Evolutionary conservation across 2,888 invertebrate genomes (phyloP).

Genomic region (Stenoptilia bipunctidactyla): DNA sequence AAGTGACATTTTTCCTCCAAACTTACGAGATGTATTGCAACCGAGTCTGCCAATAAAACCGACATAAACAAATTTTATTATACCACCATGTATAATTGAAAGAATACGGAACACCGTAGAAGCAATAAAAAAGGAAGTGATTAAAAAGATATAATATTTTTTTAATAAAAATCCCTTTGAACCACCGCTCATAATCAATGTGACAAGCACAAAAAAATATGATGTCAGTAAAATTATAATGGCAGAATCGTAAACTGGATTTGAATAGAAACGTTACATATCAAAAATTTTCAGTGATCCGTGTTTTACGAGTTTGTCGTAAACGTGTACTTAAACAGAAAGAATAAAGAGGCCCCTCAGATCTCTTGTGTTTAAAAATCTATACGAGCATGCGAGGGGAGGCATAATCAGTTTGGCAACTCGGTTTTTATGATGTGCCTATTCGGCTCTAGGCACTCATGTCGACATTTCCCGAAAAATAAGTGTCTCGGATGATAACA

Average conservation of each 20-base stretch:
- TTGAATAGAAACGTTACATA: slow-evolving; percentile 71
- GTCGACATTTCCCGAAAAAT: no score
- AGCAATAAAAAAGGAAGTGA: slow-evolving; percentile 45
- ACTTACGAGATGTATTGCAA: no score
- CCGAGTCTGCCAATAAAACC: no score
- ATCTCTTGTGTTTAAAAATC: slow-evolving; percentile 49
- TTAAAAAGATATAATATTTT: slow-evolving; percentile 61
- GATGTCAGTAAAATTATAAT: slow-evolving; percentile 66
- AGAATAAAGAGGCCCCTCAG: slow-evolving; percentile 50
- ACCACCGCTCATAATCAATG: slow-evolving; percentile 51
- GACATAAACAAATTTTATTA: no score
- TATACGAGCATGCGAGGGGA: slow-evolving; percentile 34
- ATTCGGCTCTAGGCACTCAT: no score
- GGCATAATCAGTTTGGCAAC: neutral
- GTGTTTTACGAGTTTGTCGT: slow-evolving; percentile 68
- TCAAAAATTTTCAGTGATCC: slow-evolving; percentile 71
- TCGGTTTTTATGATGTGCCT: no score
- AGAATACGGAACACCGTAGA: no score
- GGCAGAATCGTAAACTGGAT: slow-evolving; percentile 56
- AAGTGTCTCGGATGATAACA: neutral
- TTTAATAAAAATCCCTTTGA: slow-evolving; percentile 52
- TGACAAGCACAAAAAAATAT: slow-evolving; percentile 53
- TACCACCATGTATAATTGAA: no score
- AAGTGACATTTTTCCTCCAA: no score
- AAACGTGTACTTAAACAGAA: slow-evolving; percentile 60